Evolutionary conservation across 2,113 vertebrate species (phyloP).

Genomic region (Grus americana): DNA sequence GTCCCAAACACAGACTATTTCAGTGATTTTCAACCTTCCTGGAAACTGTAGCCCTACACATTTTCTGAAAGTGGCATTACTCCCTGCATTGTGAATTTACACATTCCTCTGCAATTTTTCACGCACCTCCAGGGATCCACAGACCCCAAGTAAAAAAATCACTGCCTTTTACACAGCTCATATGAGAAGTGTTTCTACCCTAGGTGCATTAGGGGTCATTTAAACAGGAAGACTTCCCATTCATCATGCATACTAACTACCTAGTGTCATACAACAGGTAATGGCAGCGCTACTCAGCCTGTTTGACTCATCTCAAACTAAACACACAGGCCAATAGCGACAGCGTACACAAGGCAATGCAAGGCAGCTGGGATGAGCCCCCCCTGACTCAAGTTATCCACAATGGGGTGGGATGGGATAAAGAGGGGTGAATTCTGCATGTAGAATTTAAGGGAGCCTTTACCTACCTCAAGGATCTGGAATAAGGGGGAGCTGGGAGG

Average conservation of each 20-base stretch:
- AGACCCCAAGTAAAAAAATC: background rate
- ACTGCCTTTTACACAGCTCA: background rate
- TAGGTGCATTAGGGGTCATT: background rate
- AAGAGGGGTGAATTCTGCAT: accelerated
- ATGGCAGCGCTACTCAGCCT: background rate
- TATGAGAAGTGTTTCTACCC: background rate
- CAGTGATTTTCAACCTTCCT: background rate
- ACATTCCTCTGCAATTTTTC: background rate
- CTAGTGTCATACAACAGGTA: background rate
- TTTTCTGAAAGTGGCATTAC: background rate
- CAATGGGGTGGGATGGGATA: background rate
- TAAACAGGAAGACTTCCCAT: background rate
- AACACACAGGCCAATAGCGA: background rate
- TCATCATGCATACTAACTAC: background rate
- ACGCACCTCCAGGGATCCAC: background rate
- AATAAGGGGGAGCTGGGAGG: background rate
- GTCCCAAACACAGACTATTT: background rate
- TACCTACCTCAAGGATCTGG: background rate
- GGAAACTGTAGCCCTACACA: background rate
- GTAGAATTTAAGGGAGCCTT: background rate
- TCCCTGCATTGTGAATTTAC: background rate
- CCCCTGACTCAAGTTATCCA: background rate
- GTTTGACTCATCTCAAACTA: background rate
- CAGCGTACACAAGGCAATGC: background rate
- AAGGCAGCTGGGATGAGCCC: background rate